These are phyloP conservation scores for Nephrotoma flavescens DNA, from an alignment of 2,888 invertebrate species.

Conservation along the genomic window DNA sequence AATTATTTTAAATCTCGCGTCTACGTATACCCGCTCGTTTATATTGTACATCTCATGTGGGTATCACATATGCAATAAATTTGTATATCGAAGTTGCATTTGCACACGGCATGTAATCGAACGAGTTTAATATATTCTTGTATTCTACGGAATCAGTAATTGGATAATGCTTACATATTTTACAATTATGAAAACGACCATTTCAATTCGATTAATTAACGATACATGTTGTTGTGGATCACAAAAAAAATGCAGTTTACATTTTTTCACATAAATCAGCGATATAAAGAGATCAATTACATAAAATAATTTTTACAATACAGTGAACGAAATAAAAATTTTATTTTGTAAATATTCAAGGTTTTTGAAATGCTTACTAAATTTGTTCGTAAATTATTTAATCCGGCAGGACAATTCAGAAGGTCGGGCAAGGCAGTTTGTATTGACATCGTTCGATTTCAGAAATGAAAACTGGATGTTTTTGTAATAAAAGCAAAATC, in stretches of 20 bases:
- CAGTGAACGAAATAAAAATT: not conserved
- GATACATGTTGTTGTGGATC: not conserved
- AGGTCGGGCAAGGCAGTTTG: no score
- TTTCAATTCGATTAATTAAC: not conserved
- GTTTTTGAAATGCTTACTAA: no score
- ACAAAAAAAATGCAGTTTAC: not conserved
- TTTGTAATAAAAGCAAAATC: no score
- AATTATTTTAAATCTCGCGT: no score
- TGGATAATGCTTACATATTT: not conserved
- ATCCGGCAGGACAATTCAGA: no score
- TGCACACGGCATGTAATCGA: not conserved
- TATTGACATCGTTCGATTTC: no score
- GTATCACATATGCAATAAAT: not conserved
- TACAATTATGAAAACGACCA: not conserved
- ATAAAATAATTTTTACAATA: not conserved
- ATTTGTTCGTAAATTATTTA: no score
- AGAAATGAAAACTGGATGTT: no score
- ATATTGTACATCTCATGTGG: no score
- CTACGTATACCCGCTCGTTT: no score
- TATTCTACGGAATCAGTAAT: not conserved
- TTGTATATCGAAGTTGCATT: not conserved
- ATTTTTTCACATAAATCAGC: not conserved
- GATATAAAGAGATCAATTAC: not conserved
- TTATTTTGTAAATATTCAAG: no score
- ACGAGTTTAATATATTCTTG: no score